Evolutionary conservation across 2,797 vertebrate species (phyloP), one percentile per base, ranked within the genome.

Genomic region (Falco naumanni): DNA sequence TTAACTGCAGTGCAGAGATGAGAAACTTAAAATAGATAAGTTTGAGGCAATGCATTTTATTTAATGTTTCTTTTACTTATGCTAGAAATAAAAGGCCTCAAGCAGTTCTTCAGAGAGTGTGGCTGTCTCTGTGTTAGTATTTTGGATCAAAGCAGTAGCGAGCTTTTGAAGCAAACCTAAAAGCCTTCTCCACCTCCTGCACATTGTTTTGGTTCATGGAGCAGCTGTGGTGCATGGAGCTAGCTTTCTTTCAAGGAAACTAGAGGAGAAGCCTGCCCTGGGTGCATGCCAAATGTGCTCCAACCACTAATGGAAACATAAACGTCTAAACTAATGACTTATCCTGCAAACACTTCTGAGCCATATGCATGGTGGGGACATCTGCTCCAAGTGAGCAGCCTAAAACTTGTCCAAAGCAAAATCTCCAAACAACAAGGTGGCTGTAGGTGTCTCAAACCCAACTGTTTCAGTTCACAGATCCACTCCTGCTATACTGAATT

Each of bases 331-430:
- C 6, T 45, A 66, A 63, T 16, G 4, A 21, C 34, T 83, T 45
- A 37, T 17, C 15, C 20, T 70, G 51, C 11, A 77, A 56, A 54
- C 12, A 34, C 4, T 16, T 79, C 31, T 34, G 57, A 90, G 50
- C 26, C 19, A 37, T 0, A 0, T 7, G 1, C 14, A 25, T 3
- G 3, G 19, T 18, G 22, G 5, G 28, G 12, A 66, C 37, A 57
- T 18, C 9, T 54, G 18, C 31, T 85, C 22, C 12, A 53, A n/a
- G 26, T 5, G 9, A 87, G 34, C 15, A 65, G 11, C 29, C 41
- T 47, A 41, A 57, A 57, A n/a, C 28, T 82, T 59, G 20, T 71
- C 29, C 59, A 47, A 68, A 93, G 24, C 1, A 75, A 85, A 92
- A 64, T 19, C 13, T 76, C 78, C 31, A 9, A 87, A 51, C 10